Evolutionary conservation across 1,140 invertebrate genomes (phyloP), one percentile per base, ranked within the genome.

Genomic region (Maconellicoccus hirsutus): DNA sequence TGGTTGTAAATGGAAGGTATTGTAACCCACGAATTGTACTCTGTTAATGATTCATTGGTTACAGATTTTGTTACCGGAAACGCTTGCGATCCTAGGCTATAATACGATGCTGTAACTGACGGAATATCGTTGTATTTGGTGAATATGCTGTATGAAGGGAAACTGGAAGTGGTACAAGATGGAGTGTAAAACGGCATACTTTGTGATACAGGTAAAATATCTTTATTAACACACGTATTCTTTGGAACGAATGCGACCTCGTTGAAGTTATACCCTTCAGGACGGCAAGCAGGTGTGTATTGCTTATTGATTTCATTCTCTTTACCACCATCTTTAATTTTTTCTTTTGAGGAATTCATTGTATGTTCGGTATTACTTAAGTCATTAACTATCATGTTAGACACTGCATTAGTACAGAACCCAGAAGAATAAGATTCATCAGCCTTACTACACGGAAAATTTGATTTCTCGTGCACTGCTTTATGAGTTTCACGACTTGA

Each of bases 391-490:
- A 33, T 3, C 12, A 12, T 6, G n/a, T 19, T 52, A 16, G n/a
- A 16, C 3, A 66, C 8, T 3, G 10, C 21, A 25, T 8, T 66
- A 26, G 3, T 10, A 26, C 61, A 66, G 16, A 66, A 66, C 25
- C 14, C 25, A 22, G 61, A 10, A 4, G 61, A 23, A 66, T 66
- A 23, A 2, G 22, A 25, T 23, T 66, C 61, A 66, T 25, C 25
- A 1, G 25, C 10, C 19, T 66, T 66, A 16, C 8, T 66, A 52
- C 42, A 52, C 16, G 42, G 16, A 16, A 52, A 52, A 14, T 19
- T 19, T 16, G n/a, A 16, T 77, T 74, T 74, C 75, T 79, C 38
- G 78, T 72, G 33, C 72, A 79, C 21, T 75, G 74, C 16, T 76
- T 77, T 73, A 6, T 52, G 42, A 4, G 10, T 52, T 3, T 52